Evolutionary conservation across 2,888 invertebrate genomes (phyloP).

Genomic region (Ophion ellenae): DNA sequence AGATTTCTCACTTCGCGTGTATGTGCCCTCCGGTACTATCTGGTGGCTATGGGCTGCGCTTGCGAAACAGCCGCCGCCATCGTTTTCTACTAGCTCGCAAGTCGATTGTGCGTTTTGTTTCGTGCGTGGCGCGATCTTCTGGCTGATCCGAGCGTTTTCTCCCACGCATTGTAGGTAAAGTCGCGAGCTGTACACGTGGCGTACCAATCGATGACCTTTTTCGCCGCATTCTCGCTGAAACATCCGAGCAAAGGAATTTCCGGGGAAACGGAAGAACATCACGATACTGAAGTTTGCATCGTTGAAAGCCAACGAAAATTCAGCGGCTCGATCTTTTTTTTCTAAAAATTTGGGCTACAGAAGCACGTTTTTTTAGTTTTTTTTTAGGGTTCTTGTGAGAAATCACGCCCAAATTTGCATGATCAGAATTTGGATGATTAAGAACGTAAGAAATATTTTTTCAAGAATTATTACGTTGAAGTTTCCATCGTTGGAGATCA

Average conservation of each 20-base stretch:
- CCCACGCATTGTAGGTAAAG: constrained; percentile 77
- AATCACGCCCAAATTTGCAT: too few species aligned
- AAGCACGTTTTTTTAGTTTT: too few species aligned
- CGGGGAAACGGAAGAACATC: too few species aligned
- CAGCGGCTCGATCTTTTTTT: too few species aligned
- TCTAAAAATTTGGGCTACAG: too few species aligned
- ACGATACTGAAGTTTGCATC: too few species aligned
- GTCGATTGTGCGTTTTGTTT: constrained; percentile 57
- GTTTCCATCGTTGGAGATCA: too few species aligned
- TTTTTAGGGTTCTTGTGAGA: too few species aligned
- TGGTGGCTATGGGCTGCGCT: constrained; percentile 21
- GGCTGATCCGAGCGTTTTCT: constrained; percentile 71
- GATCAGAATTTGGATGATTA: too few species aligned
- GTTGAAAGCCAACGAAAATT: too few species aligned
- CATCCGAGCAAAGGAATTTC: neutral
- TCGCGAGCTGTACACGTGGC: constrained; percentile 58
- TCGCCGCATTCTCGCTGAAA: neutral
- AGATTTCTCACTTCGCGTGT: constrained; percentile 21
- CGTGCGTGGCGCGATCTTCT: constrained; percentile 79
- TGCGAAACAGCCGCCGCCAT: constrained; percentile 43
- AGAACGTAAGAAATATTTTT: too few species aligned
- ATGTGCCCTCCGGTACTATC: constrained; percentile 15
- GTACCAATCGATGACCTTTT: constrained; percentile 17
- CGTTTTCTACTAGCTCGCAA: constrained; percentile 43
- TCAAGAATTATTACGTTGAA: too few species aligned